Percentiles rank a stretch among this genome's conserved stretches.
These are phyloP conservation scores for Phortica okadai DNA, from an alignment of 2,888 invertebrate species.

Conservation along the genomic window DNA sequence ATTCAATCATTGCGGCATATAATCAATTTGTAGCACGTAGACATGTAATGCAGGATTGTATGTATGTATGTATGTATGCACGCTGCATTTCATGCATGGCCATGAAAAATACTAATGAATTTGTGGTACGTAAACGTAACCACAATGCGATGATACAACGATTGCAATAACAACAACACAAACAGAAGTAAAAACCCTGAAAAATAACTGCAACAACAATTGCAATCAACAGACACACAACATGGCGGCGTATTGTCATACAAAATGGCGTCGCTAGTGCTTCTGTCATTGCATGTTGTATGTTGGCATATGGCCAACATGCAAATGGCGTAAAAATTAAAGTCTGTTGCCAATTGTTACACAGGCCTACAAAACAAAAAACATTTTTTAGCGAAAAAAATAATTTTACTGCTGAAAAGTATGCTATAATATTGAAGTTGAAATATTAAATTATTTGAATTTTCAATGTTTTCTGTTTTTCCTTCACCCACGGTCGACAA, in stretches of 20 bases:
- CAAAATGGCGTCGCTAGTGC: constrained; percentile 6
- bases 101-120: constrained; percentile 36
- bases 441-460: too few relatives aligned
- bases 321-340: constrained; percentile 23
- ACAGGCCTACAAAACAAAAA: constrained; percentile 6
- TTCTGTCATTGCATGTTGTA: background rate
- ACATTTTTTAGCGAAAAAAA: too few relatives aligned
- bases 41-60: constrained; percentile 5
- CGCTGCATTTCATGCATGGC: constrained; percentile 14
- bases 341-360: constrained; percentile 14
- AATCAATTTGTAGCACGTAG: constrained; percentile 33
- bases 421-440: too few relatives aligned
- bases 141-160: constrained; percentile 23
- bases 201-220: background rate
- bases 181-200: background rate
- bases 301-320: constrained; percentile 20
- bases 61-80: too few relatives aligned
- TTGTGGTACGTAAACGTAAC: constrained; percentile 37
- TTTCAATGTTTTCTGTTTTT: too few relatives aligned
- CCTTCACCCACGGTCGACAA: too few relatives aligned
- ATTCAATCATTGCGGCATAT: constrained; percentile 31
- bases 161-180: constrained; percentile 17
- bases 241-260: background rate
- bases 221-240: background rate
- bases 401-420: background rate